These are phyloP conservation scores for Hirtodrosophila confusa DNA, from an alignment of 2,888 invertebrate species.

Conservation along the genomic window DNA sequence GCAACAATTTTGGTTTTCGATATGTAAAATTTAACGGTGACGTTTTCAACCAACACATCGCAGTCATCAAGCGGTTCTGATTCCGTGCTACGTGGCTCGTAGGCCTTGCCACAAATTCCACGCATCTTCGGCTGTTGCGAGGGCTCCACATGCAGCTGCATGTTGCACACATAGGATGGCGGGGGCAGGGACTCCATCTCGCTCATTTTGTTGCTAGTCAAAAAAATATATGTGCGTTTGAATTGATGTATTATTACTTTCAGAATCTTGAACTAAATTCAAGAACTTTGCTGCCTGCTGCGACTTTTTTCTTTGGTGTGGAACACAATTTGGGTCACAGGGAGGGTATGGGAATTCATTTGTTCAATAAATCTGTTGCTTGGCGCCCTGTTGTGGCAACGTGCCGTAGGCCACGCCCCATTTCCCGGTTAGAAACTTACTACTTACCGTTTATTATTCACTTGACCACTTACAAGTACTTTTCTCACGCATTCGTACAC, in stretches of 20 bases:
- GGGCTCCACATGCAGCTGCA: constrained; percentile 54
- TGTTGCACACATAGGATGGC: constrained; percentile 47
- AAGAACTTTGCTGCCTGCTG: constrained; percentile 54
- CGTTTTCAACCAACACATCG: constrained; percentile 71
- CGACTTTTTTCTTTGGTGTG: constrained; percentile 10
- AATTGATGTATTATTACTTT: background rate
- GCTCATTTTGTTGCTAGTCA: constrained; percentile 43
- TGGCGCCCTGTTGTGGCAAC: constrained; percentile 75
- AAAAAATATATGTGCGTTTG: constrained; percentile 7
- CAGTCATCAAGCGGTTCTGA: constrained; percentile 37
- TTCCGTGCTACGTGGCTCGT: constrained; percentile 41
- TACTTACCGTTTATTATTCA: constrained; percentile 18
- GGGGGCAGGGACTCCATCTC: constrained; percentile 25
- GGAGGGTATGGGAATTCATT: constrained; percentile 46
- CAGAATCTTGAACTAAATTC: background rate
- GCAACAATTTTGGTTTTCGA: constrained; percentile 81
- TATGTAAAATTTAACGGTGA: constrained; percentile 83
- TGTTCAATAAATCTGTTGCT: constrained; percentile 69
- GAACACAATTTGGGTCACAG: constrained; percentile 14
- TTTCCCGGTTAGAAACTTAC: constrained; percentile 2
- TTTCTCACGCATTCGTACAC: constrained; percentile 62
- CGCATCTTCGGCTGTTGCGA: constrained; percentile 41
- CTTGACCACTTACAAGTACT: constrained; percentile 17
- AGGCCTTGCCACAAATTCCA: constrained; percentile 32
- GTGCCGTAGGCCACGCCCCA: constrained; percentile 8